phyloP scores from a whole-genome alignment of 2,888 invertebrate genomes.

The Latrodectus hesperus region DNA sequence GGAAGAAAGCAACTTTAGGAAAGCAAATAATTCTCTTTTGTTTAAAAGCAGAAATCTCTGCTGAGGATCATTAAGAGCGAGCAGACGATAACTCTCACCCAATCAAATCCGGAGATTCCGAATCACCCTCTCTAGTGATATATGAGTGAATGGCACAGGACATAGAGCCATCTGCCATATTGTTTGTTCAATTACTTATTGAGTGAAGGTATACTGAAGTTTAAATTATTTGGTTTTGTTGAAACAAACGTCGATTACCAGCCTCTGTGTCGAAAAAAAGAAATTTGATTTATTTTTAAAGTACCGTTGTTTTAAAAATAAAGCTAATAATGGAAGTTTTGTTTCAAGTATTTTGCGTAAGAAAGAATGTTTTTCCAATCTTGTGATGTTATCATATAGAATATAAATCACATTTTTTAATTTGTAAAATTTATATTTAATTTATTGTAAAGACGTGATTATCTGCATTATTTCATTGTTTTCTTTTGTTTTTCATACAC shows the following conservation, averaged over 20 bases:
- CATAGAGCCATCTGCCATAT: neutral
- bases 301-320: too few species aligned
- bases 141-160: neutral
- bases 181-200: neutral
- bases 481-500: too few species aligned
- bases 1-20: constrained; percentile 1
- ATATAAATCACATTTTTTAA: too few species aligned
- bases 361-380: too few species aligned
- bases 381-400: too few species aligned
- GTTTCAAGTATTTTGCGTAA: too few species aligned
- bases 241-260: neutral
- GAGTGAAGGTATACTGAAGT: neutral
- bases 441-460: too few species aligned
- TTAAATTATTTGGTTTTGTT: neutral
- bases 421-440: too few species aligned
- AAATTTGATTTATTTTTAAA: too few species aligned
- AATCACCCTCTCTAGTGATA: neutral
- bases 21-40: constrained; percentile 55
- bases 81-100: constrained; percentile 4
- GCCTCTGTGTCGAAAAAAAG: too few species aligned
- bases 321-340: too few species aligned
- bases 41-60: constrained; percentile 26
- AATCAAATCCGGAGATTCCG: neutral
- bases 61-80: constrained; percentile 28
- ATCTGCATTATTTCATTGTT: too few species aligned